Conservation (phyloP, 92 coral and sea anemone species). For the Plumapathes pennacea region DNA sequence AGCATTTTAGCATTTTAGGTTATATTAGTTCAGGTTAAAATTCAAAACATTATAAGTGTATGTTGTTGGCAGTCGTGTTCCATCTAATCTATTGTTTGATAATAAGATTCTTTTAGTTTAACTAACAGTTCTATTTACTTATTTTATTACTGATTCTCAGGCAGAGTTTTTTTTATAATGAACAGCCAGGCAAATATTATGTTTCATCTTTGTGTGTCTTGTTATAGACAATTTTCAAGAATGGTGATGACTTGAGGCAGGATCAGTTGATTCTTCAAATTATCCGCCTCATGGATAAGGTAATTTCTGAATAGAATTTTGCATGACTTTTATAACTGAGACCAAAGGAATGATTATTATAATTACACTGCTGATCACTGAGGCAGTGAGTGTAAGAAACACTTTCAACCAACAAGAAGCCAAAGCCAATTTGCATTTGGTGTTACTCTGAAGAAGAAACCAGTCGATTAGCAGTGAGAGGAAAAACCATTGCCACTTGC, state of each 20-base stretch:
- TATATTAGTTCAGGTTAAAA: too few relatives aligned
- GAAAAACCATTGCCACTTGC: too few relatives aligned
- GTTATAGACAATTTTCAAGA: conserved; percentile 80
- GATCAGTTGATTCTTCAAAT: conserved; percentile 95
- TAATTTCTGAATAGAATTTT: conserved; percentile 1
- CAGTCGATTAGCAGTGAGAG: too few relatives aligned
- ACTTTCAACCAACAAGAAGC: too few relatives aligned
- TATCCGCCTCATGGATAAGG: conserved; percentile 94
- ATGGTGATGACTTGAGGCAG: conserved; percentile 95
- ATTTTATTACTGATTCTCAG: not conserved
- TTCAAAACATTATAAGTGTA: too few relatives aligned
- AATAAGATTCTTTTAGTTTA: not conserved
- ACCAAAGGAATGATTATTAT: too few relatives aligned
- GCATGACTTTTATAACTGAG: too few relatives aligned
- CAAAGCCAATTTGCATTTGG: too few relatives aligned
- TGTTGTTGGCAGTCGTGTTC: not conserved
- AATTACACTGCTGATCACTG: too few relatives aligned
- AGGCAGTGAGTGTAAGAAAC: too few relatives aligned
- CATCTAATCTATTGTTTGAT: not conserved
- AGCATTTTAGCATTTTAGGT: too few relatives aligned
- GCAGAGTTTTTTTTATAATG: not conserved
- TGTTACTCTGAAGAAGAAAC: too few relatives aligned
- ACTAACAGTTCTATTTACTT: not conserved
- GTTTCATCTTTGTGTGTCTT: not conserved
- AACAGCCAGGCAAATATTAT: not conserved